These are phyloP conservation scores for Penaeus vannamei DNA, from an alignment of 1,140 invertebrate species.

Conservation along the genomic window DNA sequence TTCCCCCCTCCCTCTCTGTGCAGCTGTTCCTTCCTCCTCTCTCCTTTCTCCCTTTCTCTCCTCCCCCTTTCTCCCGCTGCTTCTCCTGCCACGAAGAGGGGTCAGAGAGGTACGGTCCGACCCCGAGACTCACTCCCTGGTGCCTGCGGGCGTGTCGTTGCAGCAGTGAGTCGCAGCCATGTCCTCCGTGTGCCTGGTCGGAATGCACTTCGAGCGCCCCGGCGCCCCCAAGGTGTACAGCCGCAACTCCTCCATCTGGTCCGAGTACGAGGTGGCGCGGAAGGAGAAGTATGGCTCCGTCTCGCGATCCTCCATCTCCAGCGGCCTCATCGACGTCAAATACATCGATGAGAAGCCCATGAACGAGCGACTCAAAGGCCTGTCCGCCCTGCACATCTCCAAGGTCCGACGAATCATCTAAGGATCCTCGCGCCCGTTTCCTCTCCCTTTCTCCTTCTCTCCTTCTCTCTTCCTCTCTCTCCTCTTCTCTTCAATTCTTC, in stretches of 20 bases:
- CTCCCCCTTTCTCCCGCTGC: background rate
- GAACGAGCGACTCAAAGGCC: constrained; percentile 46
- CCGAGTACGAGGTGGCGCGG: constrained; percentile 59
- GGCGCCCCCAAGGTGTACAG: constrained; percentile 64
- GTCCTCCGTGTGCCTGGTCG: constrained; percentile 67
- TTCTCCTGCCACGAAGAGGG: background rate
- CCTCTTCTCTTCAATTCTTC: background rate
- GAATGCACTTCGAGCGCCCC: constrained; percentile 66
- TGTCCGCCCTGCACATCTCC: constrained; percentile 60
- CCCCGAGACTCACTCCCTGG: no score
- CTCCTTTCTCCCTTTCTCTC: background rate
- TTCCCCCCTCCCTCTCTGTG: background rate
- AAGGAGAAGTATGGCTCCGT: constrained; percentile 46
- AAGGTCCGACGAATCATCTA: constrained; percentile 60
- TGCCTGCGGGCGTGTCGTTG: no score
- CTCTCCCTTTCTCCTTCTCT: constrained; percentile 4
- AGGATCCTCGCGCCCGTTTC: background rate
- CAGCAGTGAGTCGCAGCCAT: constrained; percentile 52
- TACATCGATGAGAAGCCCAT: constrained; percentile 61
- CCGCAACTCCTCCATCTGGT: constrained; percentile 57
- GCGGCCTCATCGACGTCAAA: constrained; percentile 54
- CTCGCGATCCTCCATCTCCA: background rate
- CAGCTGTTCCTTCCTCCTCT: background rate
- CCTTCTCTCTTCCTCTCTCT: background rate
- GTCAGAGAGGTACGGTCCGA: no score